Base-by-base conservation (phyloP, 2,113 vertebrate species). In the Pterophyllum scalare region DNA sequence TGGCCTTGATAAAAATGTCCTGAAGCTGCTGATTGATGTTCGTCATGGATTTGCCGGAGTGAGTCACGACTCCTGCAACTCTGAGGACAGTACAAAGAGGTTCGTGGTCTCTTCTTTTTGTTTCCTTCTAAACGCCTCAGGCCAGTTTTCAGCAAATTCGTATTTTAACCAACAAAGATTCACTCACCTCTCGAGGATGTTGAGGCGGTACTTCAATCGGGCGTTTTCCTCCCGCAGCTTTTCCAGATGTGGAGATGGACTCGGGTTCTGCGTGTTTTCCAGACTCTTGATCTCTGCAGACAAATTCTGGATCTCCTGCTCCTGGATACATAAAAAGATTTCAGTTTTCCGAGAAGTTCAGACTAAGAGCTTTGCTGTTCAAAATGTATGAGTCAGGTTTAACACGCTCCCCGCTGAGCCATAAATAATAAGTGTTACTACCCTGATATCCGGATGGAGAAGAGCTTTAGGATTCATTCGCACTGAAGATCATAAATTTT, bases 21-120 rank as follows among this genome's bases (percentile, higher is more conserved):
- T 97, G 97, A 9, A 99, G 96, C 58, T 85, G 92, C 79, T 94
- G 96, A 93, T 97, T 98, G 89, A 99, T 97, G 94, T 99, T 99
- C 77, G 96, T 85, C 98, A 99, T 99, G 86, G 95, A 95, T 90
- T 96, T 96, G 19, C 87, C 79, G 84, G 92, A 90, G 90, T 77
- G 93, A 70, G 64, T 91, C 75, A 75, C 72, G 77, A 94, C 77
- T 97, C 97, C n/a, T 97, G 96, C 61, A 99, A 81, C 96, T 97
- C 98, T 99, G 93, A 77, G 14, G 14, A 83, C 9, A 62, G 15
- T 7, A 59, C 19, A 52, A 13, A 24, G 14, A 56, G 52, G 43
- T 52, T 52, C 13, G 13, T 52, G 43, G 65, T 31, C 28, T 49
- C 3, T 28, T 40, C 26, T 46, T 49, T 49, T 43, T 70, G 19